A percentile compares a stretch with the other conserved stretches of the same genome.
Conservation (phyloP, 2,113 vertebrate species). For the Lophotis ruficrista region DNA sequence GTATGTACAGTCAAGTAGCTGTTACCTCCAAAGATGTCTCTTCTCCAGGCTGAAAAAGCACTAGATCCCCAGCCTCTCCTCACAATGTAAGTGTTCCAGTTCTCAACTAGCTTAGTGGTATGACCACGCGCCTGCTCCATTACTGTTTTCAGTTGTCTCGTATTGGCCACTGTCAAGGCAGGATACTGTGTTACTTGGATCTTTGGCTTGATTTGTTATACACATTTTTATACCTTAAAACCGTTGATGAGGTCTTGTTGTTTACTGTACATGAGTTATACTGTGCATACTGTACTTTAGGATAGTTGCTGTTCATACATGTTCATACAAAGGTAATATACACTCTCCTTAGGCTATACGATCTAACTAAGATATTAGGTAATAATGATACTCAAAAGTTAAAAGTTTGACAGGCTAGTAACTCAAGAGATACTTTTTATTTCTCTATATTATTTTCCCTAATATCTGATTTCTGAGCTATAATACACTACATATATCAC, state of each 20-base stretch:
- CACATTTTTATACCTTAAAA: not conserved
- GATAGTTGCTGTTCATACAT: not conserved
- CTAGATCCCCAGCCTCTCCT: not conserved
- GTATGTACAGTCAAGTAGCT: not conserved
- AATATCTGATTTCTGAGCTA: not conserved
- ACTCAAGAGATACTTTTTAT: not conserved
- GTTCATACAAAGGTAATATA: not conserved
- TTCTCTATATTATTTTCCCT: not conserved
- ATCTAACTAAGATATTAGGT: not conserved
- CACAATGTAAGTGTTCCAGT: not conserved
- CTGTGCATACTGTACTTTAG: not conserved
- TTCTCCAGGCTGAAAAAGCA: not conserved
- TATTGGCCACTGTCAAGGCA: not conserved
- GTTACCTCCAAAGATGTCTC: not conserved
- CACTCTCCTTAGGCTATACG: not conserved
- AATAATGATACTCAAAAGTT: not conserved
- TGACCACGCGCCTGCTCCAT: not conserved
- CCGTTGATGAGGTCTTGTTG: not conserved
- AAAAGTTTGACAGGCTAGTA: not conserved
- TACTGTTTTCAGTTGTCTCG: not conserved
- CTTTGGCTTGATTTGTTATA: not conserved
- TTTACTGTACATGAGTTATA: not conserved
- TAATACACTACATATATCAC: not conserved
- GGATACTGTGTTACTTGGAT: not conserved
- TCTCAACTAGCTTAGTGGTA: not conserved